Percentiles rank a stretch among this genome's conserved stretches.
Evolutionary conservation across 2,888 invertebrate genomes (phyloP).

Genomic region (Sphecodes monilicornis): DNA sequence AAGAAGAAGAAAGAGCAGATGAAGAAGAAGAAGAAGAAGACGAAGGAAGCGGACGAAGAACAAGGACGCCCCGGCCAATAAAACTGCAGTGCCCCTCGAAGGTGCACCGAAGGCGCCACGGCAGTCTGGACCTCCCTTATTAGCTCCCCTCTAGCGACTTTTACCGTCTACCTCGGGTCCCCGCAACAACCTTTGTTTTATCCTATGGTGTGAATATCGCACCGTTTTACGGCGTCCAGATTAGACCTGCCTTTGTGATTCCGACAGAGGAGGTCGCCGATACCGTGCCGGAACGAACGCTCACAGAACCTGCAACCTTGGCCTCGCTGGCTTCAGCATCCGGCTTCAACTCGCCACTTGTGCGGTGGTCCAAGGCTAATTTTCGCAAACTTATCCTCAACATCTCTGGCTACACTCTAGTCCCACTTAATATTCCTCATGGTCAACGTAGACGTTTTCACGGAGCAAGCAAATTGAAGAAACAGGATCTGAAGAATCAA

Average conservation of each 20-base stretch:
- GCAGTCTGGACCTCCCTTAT: conserved; percentile 77
- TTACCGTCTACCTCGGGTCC: conserved; percentile 51
- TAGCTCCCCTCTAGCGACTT: conserved; percentile 68
- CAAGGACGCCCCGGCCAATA: conserved; percentile 75
- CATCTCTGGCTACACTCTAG: not conserved
- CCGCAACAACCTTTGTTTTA: conserved; percentile 78
- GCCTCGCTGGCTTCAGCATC: not conserved
- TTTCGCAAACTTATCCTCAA: not conserved
- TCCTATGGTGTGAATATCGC: conserved; percentile 80
- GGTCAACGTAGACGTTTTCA: not conserved
- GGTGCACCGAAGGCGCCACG: conserved; percentile 77
- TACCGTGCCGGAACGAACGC: conserved; percentile 5
- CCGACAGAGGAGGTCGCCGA: conserved; percentile 39
- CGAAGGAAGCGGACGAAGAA: conserved; percentile 57
- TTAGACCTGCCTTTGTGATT: conserved; percentile 65
- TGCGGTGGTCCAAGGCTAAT: not conserved
- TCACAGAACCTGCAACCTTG: not conserved
- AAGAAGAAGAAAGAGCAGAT: conserved; percentile 18
- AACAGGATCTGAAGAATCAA: no score
- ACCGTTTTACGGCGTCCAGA: conserved; percentile 75
- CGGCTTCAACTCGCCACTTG: not conserved
- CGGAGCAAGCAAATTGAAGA: not conserved
- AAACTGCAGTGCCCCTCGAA: conserved; percentile 74
- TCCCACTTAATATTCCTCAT: no score
- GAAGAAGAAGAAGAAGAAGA: conserved; percentile 48